Evolutionary conservation across 2,888 invertebrate genomes (phyloP).

Genomic region (Ceraclea dissimilis): DNA sequence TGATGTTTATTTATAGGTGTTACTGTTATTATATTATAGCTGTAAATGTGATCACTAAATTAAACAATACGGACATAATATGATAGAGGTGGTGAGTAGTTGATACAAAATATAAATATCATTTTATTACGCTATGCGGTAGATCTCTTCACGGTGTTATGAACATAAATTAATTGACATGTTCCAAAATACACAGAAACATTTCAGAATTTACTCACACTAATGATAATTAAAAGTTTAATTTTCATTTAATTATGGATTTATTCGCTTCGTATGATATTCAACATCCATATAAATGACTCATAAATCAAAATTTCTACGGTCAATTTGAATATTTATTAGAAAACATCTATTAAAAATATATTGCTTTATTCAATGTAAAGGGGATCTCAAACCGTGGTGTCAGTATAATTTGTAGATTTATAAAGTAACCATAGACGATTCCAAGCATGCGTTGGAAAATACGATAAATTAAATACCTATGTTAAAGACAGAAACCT

Average conservation of each 20-base stretch:
- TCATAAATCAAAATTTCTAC: conserved; percentile 13
- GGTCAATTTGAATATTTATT: conserved; percentile 13
- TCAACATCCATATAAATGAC: not conserved
- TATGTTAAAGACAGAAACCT: too few species aligned
- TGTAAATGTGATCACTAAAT: too few species aligned
- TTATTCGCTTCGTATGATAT: conserved; percentile 5
- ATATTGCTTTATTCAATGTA: not conserved
- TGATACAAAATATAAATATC: too few species aligned
- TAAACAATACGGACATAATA: too few species aligned
- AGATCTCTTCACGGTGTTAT: conserved; percentile 2
- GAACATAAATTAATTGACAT: conserved; percentile 13
- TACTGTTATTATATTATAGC: too few species aligned
- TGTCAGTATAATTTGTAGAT: too few species aligned
- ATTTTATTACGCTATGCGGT: conserved; percentile 12
- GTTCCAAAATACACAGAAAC: conserved; percentile 13
- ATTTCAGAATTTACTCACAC: conserved; percentile 8
- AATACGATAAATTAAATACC: too few species aligned
- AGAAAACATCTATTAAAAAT: conserved; percentile 11
- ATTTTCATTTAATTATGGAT: conserved; percentile 15
- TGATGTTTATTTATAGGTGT: too few species aligned
- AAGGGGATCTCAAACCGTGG: not conserved
- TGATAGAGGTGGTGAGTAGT: too few species aligned
- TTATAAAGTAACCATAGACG: too few species aligned
- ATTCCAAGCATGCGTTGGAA: too few species aligned
- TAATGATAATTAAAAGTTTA: conserved; percentile 13